Evolutionary conservation across 2,797 vertebrate genomes (phyloP).

Genomic region (Channallabes apus): DNA sequence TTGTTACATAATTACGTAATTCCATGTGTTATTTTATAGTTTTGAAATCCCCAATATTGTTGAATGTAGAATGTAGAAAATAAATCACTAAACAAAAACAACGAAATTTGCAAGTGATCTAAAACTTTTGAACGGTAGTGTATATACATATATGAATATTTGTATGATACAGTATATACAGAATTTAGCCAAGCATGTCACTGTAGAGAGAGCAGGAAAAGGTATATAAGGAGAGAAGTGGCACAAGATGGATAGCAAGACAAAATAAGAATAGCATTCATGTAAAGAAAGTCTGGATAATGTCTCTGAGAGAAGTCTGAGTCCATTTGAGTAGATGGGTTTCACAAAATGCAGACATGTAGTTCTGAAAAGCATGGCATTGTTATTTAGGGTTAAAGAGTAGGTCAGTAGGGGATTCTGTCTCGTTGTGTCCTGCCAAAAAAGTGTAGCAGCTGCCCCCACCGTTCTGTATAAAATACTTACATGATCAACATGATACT

Average conservation of each 20-base stretch:
- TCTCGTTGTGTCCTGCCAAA: conserved; percentile 35
- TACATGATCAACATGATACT: conserved; percentile 2
- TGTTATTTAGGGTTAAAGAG: background rate
- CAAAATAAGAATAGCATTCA: background rate
- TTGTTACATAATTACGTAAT: too few species aligned
- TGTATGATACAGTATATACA: too few species aligned
- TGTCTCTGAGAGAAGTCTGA: background rate
- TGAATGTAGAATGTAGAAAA: too few species aligned
- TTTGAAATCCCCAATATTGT: too few species aligned
- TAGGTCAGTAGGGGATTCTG: background rate
- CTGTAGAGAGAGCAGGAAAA: background rate
- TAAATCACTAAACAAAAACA: too few species aligned
- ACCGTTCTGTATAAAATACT: conserved; percentile 18
- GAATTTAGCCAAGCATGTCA: background rate
- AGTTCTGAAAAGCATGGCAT: background rate
- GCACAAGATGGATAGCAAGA: background rate
- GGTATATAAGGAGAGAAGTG: background rate
- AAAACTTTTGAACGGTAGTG: too few species aligned
- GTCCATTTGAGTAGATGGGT: background rate
- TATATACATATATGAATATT: too few species aligned
- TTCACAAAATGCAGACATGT: background rate
- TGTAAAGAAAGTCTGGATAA: background rate
- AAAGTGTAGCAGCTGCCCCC: conserved; percentile 18
- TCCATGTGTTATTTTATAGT: too few species aligned
- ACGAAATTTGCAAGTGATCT: too few species aligned